Percentiles rank a stretch among this genome's conserved stretches.
phyloP scores from a whole-genome alignment of 2,888 invertebrate genomes.

The Lottia scabra region DNA sequence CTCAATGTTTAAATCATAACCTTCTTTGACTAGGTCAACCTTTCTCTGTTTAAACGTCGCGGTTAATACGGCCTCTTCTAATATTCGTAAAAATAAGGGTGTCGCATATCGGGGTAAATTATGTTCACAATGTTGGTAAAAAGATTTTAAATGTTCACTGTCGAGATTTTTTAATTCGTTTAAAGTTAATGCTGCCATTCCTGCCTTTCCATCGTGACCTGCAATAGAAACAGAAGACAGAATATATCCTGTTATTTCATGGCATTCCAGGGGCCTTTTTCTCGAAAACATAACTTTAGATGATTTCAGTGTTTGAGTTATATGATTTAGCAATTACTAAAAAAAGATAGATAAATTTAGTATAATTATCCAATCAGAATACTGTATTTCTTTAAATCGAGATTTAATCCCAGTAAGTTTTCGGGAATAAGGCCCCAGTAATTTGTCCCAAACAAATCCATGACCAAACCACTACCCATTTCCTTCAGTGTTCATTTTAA shows the following conservation, averaged over 20 bases:
- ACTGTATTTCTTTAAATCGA: no score
- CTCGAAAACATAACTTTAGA: no score
- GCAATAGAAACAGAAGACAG: constrained; percentile 6
- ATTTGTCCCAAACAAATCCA: not conserved
- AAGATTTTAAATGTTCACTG: constrained; percentile 23
- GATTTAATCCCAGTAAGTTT: no score
- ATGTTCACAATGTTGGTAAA: constrained; percentile 39
- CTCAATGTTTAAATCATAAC: constrained; percentile 44
- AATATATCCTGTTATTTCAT: not conserved
- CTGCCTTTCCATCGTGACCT: constrained; percentile 54
- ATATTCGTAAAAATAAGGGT: constrained; percentile 50
- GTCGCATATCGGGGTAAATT: constrained; percentile 56
- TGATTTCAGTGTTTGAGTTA: no score
- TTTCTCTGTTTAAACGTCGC: constrained; percentile 58
- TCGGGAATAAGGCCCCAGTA: no score
- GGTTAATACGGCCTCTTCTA: constrained; percentile 41
- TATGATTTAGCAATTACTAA: no score
- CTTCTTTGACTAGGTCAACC: constrained; percentile 51
- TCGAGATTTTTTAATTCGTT: constrained; percentile 32
- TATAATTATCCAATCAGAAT: no score
- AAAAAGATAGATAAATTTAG: no score
- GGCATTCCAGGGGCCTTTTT: not conserved
- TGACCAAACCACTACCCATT: constrained; percentile 10
- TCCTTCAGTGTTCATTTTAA: no score
- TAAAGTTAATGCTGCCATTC: constrained; percentile 57